Conservation (phyloP, 2,797 vertebrate species). For the Alauda arvensis region DNA sequence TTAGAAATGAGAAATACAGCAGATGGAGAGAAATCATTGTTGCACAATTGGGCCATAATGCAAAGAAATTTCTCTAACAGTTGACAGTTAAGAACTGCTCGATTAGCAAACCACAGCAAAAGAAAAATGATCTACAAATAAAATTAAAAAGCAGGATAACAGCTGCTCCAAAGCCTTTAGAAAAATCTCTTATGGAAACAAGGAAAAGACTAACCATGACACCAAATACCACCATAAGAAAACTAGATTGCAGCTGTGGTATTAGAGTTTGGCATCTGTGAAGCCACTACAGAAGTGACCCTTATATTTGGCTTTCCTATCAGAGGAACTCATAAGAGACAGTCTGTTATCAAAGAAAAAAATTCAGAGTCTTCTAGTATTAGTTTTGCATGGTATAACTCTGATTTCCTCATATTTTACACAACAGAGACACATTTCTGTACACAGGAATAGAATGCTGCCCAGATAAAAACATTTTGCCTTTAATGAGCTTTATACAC, state of each 20-base stretch:
- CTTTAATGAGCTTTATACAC: slow-evolving; percentile 46
- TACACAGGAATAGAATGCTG: background rate
- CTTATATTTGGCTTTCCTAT: slow-evolving; percentile 48
- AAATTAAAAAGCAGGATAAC: slow-evolving; percentile 21
- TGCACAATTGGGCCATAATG: slow-evolving; percentile 23
- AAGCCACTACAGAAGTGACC: slow-evolving; percentile 11
- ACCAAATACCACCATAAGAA: background rate
- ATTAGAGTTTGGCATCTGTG: slow-evolving; percentile 19
- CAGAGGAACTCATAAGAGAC: slow-evolving; percentile 44
- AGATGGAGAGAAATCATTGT: slow-evolving; percentile 29
- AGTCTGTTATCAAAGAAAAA: slow-evolving; percentile 45
- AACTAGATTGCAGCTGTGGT: background rate
- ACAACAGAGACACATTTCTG: slow-evolving; percentile 30
- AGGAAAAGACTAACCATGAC: background rate
- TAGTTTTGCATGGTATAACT: slow-evolving; percentile 23
- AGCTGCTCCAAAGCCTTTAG: background rate
- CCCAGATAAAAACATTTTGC: slow-evolving; percentile 27
- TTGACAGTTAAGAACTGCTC: slow-evolving; percentile 33
- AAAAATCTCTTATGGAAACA: background rate
- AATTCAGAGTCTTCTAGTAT: slow-evolving; percentile 2
- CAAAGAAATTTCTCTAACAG: slow-evolving; percentile 23
- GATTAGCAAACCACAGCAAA: slow-evolving; percentile 12
- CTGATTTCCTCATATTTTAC: slow-evolving; percentile 34
- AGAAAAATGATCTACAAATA: background rate
- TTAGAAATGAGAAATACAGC: slow-evolving; percentile 36